Conservation (phyloP, 2,113 vertebrate species). For the Labrus mixtus region DNA sequence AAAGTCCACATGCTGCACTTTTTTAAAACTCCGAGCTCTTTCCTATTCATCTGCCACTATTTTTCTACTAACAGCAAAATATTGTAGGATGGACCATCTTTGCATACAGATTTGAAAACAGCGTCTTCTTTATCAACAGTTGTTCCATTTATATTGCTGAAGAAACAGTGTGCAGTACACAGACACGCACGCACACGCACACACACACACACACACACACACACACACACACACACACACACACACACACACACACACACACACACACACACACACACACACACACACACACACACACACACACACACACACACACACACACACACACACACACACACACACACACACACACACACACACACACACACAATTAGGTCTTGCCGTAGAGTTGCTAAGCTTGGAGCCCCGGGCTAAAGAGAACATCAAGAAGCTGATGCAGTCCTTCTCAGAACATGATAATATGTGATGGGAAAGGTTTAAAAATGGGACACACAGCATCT, state of each 20-base stretch:
- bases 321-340: not conserved
- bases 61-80: not conserved
- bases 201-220: not conserved
- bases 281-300: not conserved
- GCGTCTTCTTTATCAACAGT: slow-evolving; percentile 1
- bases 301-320: not conserved
- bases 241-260: not conserved
- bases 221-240: not conserved
- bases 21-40: not conserved
- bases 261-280: not conserved
- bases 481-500: slow-evolving; percentile 11
- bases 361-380: slow-evolving; percentile 2
- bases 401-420: slow-evolving; percentile 35
- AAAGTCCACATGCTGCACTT: slow-evolving; percentile 1
- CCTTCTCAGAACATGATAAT: slow-evolving; percentile 29
- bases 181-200: too few species aligned
- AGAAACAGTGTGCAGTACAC: not conserved
- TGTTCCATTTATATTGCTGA: not conserved
- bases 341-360: not conserved
- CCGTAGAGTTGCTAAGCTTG: slow-evolving; percentile 29
- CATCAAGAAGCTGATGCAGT: slow-evolving; percentile 28
- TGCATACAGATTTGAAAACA: not conserved
- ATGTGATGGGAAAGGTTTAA: slow-evolving; percentile 12
- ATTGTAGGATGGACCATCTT: too few species aligned
- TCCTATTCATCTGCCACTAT: not conserved